Evolutionary conservation across 2,888 invertebrate species (phyloP).

Genomic region (Perithous albicinctus): DNA sequence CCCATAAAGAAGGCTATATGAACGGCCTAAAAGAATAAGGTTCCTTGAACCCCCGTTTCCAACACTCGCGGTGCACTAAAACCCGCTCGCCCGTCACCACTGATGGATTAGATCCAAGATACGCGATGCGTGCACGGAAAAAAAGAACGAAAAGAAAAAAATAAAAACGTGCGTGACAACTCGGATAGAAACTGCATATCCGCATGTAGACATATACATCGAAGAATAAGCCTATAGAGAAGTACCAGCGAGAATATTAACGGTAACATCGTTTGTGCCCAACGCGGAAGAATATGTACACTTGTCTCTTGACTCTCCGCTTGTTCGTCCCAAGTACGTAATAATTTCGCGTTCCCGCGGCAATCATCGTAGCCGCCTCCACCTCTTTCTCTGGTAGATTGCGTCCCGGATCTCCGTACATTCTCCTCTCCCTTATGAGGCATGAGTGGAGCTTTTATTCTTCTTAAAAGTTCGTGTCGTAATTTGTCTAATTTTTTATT

Average conservation of each 20-base stretch:
- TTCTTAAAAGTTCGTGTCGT: too few relatives aligned
- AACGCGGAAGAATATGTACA: slow-evolving; percentile 65
- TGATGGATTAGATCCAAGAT: slow-evolving; percentile 47
- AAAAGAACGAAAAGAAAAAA: slow-evolving; percentile 13
- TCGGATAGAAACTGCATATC: slow-evolving; percentile 25
- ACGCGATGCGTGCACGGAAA: slow-evolving; percentile 36
- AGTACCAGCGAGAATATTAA: slow-evolving; percentile 63
- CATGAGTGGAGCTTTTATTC: too few relatives aligned
- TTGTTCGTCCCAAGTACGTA: slow-evolving; percentile 40
- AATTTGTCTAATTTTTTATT: too few relatives aligned
- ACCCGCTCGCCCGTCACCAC: not conserved
- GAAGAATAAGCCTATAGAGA: slow-evolving; percentile 5
- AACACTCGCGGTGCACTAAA: not conserved
- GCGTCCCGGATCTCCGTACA: slow-evolving; percentile 26
- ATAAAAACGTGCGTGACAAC: slow-evolving; percentile 44
- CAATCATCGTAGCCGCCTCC: slow-evolving; percentile 65
- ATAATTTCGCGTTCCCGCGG: slow-evolving; percentile 66
- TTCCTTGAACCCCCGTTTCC: too few relatives aligned
- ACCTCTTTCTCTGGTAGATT: slow-evolving; percentile 36
- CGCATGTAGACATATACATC: not conserved
- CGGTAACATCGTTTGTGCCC: slow-evolving; percentile 65
- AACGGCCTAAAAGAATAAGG: too few relatives aligned
- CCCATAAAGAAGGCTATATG: too few relatives aligned
- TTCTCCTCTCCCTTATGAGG: slow-evolving; percentile 1
- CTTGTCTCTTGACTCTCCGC: slow-evolving; percentile 40